Evolutionary conservation across 2,797 vertebrate species (phyloP).

Genomic region (Lepidocolaptes lacrymiger): DNA sequence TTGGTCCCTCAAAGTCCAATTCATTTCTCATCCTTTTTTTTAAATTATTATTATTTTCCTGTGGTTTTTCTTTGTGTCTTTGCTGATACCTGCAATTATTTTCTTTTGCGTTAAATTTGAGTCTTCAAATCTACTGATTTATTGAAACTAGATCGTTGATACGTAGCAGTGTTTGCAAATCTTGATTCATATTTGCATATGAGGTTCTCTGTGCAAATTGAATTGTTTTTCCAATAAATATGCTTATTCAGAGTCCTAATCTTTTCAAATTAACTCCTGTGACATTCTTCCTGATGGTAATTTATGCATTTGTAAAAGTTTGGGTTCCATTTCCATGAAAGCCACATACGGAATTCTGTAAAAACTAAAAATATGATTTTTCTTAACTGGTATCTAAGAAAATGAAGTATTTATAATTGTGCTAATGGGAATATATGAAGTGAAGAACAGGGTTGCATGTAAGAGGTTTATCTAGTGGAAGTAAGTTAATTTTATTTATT

Average conservation of each 20-base stretch:
- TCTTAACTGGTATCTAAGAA: neutral
- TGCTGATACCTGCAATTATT: neutral
- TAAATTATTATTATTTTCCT: neutral
- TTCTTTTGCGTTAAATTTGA: neutral
- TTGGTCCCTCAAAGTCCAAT: neutral
- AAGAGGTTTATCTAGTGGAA: neutral
- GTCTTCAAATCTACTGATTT: neutral
- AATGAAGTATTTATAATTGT: neutral
- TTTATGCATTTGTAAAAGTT: neutral
- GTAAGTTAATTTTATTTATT: neutral
- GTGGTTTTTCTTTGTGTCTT: neutral
- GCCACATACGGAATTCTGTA: neutral
- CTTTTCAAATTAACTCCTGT: neutral
- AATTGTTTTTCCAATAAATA: neutral
- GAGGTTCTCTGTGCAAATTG: neutral
- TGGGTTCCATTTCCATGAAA: neutral
- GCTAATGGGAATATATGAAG: neutral
- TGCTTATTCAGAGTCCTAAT: neutral
- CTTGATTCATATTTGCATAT: neutral
- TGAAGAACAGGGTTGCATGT: neutral
- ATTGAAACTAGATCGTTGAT: neutral
- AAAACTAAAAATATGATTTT: neutral
- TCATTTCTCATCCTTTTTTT: neutral
- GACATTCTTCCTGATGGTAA: neutral
- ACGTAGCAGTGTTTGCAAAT: neutral